A percentile compares a stretch with the other conserved stretches of the same genome.
phyloP scores from a whole-genome alignment of 2,797 vertebrate species.

The Stomatorhinus walkeri region DNA sequence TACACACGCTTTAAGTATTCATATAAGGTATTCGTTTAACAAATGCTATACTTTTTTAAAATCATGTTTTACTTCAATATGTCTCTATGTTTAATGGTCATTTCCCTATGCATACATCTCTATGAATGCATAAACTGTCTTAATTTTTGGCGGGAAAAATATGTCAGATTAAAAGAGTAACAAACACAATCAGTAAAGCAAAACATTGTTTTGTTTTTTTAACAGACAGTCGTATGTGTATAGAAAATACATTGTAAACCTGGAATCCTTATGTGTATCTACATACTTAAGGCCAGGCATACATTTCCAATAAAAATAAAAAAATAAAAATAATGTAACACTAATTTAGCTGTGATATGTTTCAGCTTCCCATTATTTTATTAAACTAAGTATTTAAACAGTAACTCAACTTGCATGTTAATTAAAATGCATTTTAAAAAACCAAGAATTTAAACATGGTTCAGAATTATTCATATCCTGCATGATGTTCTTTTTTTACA shows the following conservation, averaged over 20 bases:
- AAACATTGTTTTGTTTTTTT: not conserved
- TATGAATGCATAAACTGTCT: not conserved
- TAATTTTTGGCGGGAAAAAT: not conserved
- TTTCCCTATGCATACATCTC: not conserved
- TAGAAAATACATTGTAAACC: not conserved
- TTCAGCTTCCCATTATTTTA: not conserved
- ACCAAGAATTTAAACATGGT: not conserved
- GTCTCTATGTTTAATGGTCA: not conserved
- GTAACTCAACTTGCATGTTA: not conserved
- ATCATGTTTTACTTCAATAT: not conserved
- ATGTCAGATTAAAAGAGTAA: not conserved
- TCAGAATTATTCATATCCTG: not conserved
- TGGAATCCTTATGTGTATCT: not conserved
- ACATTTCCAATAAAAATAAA: not conserved
- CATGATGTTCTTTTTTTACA: not conserved
- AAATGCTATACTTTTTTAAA: not conserved
- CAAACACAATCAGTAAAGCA: not conserved
- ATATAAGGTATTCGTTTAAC: not conserved
- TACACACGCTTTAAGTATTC: not conserved
- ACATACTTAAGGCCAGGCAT: not conserved
- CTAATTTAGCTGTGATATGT: not conserved
- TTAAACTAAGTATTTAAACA: constrained; percentile 1
- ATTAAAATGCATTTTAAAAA: not conserved
- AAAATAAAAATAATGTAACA: not conserved
- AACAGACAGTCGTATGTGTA: not conserved